phyloP scores from a whole-genome alignment of 2,888 invertebrate genomes.

The Mythimna ferrago region DNA sequence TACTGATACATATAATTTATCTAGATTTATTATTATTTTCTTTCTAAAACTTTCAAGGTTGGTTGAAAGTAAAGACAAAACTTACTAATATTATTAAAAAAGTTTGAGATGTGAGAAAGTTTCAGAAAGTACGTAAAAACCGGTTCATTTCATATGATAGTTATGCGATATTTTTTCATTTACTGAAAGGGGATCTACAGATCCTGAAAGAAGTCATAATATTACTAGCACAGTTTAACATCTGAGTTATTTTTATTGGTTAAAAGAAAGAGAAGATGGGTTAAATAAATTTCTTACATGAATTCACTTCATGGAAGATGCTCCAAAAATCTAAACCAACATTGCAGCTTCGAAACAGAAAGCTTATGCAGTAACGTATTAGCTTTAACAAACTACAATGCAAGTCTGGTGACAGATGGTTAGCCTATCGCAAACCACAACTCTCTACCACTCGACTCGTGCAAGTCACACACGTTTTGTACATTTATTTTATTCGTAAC shows the following conservation, averaged over 20 bases:
- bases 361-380: background rate
- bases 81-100: conserved; percentile 44
- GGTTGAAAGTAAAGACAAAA: conserved; percentile 16
- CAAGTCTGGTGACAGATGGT: conserved; percentile 31
- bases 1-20: conserved; percentile 2
- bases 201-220: background rate
- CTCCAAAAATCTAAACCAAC: background rate
- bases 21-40: conserved; percentile 23
- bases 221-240: conserved; percentile 18
- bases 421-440: conserved; percentile 34
- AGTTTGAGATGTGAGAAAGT: conserved; percentile 31
- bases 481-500: conserved; percentile 3
- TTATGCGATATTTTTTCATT: conserved; percentile 36
- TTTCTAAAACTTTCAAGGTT: conserved; percentile 11
- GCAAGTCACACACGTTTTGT: conserved; percentile 9
- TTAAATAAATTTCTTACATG: too few species aligned
- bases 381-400: conserved; percentile 15
- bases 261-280: too few species aligned
- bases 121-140: conserved; percentile 22
- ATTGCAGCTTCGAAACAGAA: background rate
- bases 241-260: background rate
- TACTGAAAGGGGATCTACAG: conserved; percentile 9
- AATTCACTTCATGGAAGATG: background rate
- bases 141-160: conserved; percentile 34
- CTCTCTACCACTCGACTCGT: background rate